Conservation (phyloP, 2,113 vertebrate genomes). For the Cebus imitator region DNA sequence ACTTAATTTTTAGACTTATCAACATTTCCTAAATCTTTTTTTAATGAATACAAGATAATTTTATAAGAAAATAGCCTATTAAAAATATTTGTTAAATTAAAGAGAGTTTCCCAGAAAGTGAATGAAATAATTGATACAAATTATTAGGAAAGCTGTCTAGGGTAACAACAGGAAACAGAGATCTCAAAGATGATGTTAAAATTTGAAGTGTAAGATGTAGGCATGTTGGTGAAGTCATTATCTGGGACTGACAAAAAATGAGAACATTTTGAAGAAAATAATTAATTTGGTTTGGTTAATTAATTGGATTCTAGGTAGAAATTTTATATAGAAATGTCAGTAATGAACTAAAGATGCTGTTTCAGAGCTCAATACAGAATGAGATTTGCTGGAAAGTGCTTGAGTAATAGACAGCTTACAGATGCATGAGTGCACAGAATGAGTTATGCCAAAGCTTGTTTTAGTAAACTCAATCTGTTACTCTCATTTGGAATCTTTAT, state of each 20-base stretch:
- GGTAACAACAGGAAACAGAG: neutral
- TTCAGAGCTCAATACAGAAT: neutral
- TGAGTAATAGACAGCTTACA: neutral
- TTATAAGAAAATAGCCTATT: neutral
- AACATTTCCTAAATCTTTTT: neutral
- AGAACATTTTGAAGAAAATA: neutral
- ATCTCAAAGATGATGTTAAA: neutral
- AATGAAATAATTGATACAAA: neutral
- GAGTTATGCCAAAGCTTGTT: neutral
- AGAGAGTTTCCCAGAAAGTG: neutral
- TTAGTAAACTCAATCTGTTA: neutral
- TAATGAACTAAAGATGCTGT: neutral
- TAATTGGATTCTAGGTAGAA: neutral
- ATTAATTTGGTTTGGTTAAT: neutral
- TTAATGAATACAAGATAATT: neutral
- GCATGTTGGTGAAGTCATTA: neutral
- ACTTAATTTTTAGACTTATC: neutral
- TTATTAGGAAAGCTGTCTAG: neutral
- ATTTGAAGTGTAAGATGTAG: neutral
- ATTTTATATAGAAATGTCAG: neutral
- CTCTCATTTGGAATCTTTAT: neutral
- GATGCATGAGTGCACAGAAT: accelerated
- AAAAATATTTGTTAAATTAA: neutral
- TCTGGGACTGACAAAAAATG: neutral
- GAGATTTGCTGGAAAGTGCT: neutral